Conservation (phyloP, 2,113 vertebrate species). For the Panthera tigris region DNA sequence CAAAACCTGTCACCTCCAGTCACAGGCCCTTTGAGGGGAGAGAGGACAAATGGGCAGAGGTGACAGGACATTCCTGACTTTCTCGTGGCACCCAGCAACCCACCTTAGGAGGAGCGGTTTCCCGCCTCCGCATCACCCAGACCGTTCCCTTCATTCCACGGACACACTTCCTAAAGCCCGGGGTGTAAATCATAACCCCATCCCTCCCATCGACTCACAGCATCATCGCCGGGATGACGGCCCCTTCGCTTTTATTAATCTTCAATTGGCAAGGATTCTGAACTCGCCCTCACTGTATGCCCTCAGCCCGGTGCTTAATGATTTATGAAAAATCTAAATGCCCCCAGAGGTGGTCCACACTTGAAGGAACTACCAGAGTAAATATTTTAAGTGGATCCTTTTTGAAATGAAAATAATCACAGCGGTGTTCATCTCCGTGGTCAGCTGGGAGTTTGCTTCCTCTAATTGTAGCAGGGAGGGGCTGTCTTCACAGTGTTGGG, state of each 20-base stretch:
- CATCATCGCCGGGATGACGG: background rate
- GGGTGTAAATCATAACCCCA: background rate
- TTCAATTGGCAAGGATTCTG: conserved; percentile 1
- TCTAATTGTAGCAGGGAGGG: background rate
- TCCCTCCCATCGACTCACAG: background rate
- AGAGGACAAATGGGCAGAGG: background rate
- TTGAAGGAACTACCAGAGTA: conserved; percentile 53
- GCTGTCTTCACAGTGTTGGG: background rate
- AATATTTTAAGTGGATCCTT: conserved; percentile 64
- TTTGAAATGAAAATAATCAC: conserved; percentile 74
- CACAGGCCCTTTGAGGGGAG: background rate
- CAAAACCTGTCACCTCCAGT: background rate
- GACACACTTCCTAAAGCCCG: background rate
- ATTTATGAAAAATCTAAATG: conserved; percentile 62
- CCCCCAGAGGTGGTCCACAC: conserved; percentile 28
- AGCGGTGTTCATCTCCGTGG: conserved; percentile 51
- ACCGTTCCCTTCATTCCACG: background rate
- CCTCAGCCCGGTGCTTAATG: conserved; percentile 35
- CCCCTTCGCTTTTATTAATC: conserved; percentile 13
- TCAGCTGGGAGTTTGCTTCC: background rate
- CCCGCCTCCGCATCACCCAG: background rate
- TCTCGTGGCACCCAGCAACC: background rate
- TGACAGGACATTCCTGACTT: background rate
- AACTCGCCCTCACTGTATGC: background rate
- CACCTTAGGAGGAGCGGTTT: background rate